These are phyloP conservation scores for Brachionus rotundiformis DNA, from an alignment of 1,140 invertebrate species.

Conservation along the genomic window DNA sequence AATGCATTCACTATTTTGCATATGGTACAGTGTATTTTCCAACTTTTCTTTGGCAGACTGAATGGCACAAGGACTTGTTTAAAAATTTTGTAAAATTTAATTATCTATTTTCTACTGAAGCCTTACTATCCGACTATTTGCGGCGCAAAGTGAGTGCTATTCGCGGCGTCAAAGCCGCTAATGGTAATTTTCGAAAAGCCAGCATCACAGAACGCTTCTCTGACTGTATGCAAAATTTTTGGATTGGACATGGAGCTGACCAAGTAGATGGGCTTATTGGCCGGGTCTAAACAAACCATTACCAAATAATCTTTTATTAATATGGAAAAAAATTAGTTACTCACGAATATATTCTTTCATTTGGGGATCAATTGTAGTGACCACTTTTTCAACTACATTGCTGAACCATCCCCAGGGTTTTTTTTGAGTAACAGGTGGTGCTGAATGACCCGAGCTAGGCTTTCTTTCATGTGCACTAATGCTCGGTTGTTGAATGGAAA, in stretches of 20 bases:
- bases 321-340: slow-evolving; percentile 53
- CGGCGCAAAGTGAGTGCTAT: slow-evolving; percentile 47
- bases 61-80: slow-evolving; percentile 21
- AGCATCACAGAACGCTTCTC: slow-evolving; percentile 39
- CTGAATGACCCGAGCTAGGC: not conserved
- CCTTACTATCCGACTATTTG: slow-evolving; percentile 49
- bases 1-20: slow-evolving; percentile 69
- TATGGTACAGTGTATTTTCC: not conserved
- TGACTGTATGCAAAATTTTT: not conserved
- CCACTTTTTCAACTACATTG: slow-evolving; percentile 77
- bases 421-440: not conserved
- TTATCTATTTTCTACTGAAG: not conserved
- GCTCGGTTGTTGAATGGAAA: not conserved
- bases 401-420: slow-evolving; percentile 39
- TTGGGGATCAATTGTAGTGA: slow-evolving; percentile 83
- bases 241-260: slow-evolving; percentile 30
- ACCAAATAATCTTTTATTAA: not conserved
- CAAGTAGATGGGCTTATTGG: slow-evolving; percentile 5
- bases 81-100: not conserved
- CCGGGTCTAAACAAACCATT: slow-evolving; percentile 8
- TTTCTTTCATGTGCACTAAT: not conserved
- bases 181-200: slow-evolving; percentile 45
- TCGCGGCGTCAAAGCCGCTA: not conserved
- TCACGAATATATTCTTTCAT: slow-evolving; percentile 84
- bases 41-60: slow-evolving; percentile 47